Evolutionary conservation across 2,888 invertebrate genomes (phyloP).

Genomic region (Hartigia nigra): DNA sequence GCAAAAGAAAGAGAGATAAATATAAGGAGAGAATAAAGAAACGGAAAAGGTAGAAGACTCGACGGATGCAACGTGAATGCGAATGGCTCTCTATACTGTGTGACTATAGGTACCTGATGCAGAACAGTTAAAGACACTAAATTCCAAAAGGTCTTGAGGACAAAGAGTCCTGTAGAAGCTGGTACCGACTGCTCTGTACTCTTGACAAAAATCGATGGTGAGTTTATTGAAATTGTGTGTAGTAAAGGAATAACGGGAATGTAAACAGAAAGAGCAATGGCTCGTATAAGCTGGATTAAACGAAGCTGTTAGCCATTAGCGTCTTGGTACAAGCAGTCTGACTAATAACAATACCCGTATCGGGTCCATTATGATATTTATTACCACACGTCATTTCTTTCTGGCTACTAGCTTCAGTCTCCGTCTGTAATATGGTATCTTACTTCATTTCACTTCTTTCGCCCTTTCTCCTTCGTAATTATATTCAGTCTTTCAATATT

Average conservation of each 20-base stretch:
- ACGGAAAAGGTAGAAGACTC: slow-evolving; percentile 5
- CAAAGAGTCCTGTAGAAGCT: slow-evolving; percentile 26
- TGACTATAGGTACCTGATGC: slow-evolving; percentile 26
- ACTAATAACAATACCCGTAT: slow-evolving; percentile 7
- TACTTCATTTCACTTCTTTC: background rate
- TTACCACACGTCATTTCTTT: background rate
- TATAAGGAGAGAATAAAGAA: slow-evolving; percentile 13
- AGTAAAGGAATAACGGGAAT: background rate
- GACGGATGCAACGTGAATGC: slow-evolving; percentile 37
- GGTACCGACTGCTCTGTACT: background rate
- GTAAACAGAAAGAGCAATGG: background rate
- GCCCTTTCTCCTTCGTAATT: background rate
- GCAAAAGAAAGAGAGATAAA: slow-evolving; percentile 16
- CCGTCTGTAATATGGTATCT: background rate
- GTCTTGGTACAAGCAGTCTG: background rate
- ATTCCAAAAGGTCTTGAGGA: slow-evolving; percentile 30
- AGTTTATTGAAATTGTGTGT: background rate
- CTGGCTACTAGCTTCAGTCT: background rate
- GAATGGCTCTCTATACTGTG: slow-evolving; percentile 17
- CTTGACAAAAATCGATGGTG: background rate
- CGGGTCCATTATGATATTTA: slow-evolving; percentile 2
- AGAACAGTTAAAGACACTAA: slow-evolving; percentile 33
- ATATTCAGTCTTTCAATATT: background rate
- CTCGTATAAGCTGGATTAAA: background rate
- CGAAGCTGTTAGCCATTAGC: background rate